phyloP scores from a whole-genome alignment of 2,888 invertebrate species.

The Byasa hedistus region DNA sequence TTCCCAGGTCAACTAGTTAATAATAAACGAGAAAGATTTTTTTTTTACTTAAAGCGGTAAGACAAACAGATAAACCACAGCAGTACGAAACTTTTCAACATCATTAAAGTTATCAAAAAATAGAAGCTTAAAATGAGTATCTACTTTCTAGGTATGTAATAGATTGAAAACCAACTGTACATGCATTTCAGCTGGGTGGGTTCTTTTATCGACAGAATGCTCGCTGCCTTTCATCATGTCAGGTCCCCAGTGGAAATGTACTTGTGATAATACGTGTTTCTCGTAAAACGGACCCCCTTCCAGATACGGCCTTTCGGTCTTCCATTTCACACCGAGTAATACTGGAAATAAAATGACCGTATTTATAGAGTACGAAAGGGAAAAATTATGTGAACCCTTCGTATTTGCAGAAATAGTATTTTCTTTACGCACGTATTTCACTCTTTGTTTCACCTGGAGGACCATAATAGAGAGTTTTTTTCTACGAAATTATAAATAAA shows the following conservation, averaged over 20 bases:
- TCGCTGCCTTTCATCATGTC: constrained; percentile 83
- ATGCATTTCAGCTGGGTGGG: constrained; percentile 83
- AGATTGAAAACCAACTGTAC: constrained; percentile 37
- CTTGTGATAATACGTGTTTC: constrained; percentile 82
- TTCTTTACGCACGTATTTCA: constrained; percentile 5
- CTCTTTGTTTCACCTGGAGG: neutral
- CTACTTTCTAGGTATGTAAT: neutral
- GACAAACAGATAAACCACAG: too few relatives aligned
- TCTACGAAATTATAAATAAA: too few relatives aligned
- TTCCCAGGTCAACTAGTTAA: too few relatives aligned
- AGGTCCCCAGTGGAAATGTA: constrained; percentile 86
- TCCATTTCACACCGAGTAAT: constrained; percentile 82
- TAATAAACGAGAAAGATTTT: too few relatives aligned
- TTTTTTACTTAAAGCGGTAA: too few relatives aligned
- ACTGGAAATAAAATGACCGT: constrained; percentile 58
- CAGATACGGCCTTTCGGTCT: constrained; percentile 79
- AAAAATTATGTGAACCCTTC: constrained; percentile 9
- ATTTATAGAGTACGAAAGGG: constrained; percentile 4
- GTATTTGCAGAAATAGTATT: neutral
- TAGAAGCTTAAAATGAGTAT: neutral
- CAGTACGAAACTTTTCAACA: too few relatives aligned
- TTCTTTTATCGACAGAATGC: constrained; percentile 78
- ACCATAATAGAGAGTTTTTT: too few relatives aligned
- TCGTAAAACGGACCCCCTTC: constrained; percentile 80
- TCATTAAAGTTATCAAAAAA: too few relatives aligned